phyloP scores from a whole-genome alignment of 2,113 vertebrate species.

The Lagopus leucura region DNA sequence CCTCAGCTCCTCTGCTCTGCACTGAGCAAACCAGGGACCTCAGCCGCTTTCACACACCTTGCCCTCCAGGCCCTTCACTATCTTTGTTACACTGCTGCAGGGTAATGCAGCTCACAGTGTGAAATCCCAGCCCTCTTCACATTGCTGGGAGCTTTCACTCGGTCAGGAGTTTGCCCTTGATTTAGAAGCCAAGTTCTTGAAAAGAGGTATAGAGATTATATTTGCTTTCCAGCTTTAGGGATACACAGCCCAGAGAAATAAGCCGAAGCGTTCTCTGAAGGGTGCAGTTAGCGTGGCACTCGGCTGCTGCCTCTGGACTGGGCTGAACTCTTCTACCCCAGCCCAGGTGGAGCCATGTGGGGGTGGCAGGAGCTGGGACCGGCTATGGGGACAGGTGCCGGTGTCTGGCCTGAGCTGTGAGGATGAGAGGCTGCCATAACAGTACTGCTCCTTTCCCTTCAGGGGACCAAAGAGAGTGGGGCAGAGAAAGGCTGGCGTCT shows the following conservation, averaged over 20 bases:
- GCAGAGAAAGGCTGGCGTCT: conserved; percentile 56
- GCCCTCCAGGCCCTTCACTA: background rate
- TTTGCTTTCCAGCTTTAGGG: background rate
- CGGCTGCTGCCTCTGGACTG: background rate
- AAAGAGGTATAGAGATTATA: background rate
- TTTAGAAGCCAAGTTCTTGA: background rate
- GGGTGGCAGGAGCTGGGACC: background rate
- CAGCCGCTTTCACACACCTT: background rate
- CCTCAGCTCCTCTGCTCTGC: background rate
- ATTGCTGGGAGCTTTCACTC: background rate
- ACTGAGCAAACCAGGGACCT: background rate
- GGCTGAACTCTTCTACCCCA: background rate
- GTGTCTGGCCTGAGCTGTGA: background rate
- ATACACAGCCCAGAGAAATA: background rate
- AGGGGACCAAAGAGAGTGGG: background rate
- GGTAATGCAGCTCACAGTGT: background rate
- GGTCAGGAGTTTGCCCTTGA: background rate
- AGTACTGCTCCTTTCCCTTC: background rate
- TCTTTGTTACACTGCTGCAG: background rate
- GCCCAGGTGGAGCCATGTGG: background rate
- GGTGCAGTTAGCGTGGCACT: background rate
- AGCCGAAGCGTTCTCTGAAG: background rate
- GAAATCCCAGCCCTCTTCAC: background rate
- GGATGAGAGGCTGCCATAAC: conserved; percentile 26
- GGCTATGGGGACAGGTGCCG: background rate